Base-by-base conservation (phyloP, 2,888 invertebrate species). In the Plebejus melissa region DNA sequence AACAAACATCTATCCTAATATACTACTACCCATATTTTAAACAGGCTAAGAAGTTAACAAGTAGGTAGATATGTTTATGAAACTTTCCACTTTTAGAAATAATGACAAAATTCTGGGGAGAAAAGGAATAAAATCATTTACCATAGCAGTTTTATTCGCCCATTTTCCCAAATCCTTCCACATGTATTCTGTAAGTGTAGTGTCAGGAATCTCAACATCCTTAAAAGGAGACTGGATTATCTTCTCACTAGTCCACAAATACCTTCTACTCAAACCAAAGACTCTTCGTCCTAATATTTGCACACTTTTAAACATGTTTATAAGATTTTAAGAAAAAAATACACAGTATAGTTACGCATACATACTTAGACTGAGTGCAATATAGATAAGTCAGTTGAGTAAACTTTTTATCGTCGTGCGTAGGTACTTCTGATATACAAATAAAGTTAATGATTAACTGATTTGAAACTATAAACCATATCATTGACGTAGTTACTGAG, bases 81-180 rank as follows among this genome's bases (percentile, higher is more conserved):
- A 46, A 46, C 46, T 46, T 46, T 46, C 6, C 46, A 16, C 4
- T 54, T 16, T 4, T 54, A 16, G 16, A 16, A 54, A 54, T 50
- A 50, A 54, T 54, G 54, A 16, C 1, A 54, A 16, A 54, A 54
- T 46, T 46, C 9, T 7, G 46, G 11, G 2, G 9, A 54, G 16
- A 54, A 54, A 54, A 54, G 54, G 16, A 54, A 16, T 16, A 58
- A 22, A 74, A 69, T 28, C 54, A 79, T 78, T 91, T 89, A 96
- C 96, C 86, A 95, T 76, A 36, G 96, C 96, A 0, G 94, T 94
- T 83, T 94, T 94, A 77, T 96, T 94, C 28, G 94, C 90, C 96
- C 96, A 96, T 82, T 91, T 94, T 32, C 94, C 94, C 74, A 95
- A 81, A 79, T 95, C 90, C 77, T 87, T 85, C 95, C 95, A 96